Base-by-base conservation (phyloP, 2,888 invertebrate genomes). In the Lysandra coridon region DNA sequence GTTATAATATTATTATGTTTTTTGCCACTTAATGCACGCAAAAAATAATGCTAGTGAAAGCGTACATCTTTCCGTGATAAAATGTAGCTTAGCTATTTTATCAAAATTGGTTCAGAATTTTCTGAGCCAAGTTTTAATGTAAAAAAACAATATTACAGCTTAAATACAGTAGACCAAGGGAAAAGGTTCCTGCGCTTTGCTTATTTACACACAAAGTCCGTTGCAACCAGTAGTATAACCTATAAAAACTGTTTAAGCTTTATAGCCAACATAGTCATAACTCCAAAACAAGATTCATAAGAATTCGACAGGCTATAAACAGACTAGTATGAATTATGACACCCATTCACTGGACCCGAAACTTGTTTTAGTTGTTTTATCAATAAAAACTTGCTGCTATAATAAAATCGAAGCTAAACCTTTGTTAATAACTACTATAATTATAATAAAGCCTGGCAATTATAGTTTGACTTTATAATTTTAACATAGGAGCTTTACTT, bases 281-380 rank as follows among this genome's bases (percentile, higher is more conserved):
- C 4, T 17, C 33, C 17, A 69, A 64, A 64, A 64, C 62, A n/a
- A 62, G 62, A n/a, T 62, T 62, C 23, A 5, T 6, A 6, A 62
- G 62, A 62, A 62, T 62, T 62, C 7, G 6, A 7, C 33, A 33
- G 14, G 4, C 33, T 33, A 37, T 69, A 33, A 69, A 69, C 33
- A 37, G 69, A 14, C 33, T 33, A 69, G 69, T 33, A 14, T 14
- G 6, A 69, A 69, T 69, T 37, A 69, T 37, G 33, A 33, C 33
- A 69, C 33, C 33, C 12, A 69, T 4, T 69, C 12, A 37, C 69
- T 37, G 5, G 17, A 69, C 6, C 69, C 33, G 37, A 69, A 69
- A 69, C 69, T 33, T 33, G 69, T 69, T 69, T 4, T 69, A 33
- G 69, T 69, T 37, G 6, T 69, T 69, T 69, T 69, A 37, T 69